A percentile compares a stretch with the other conserved stretches of the same genome.
phyloP scores from a whole-genome alignment of 2,113 vertebrate species.

The Vidua macroura region DNA sequence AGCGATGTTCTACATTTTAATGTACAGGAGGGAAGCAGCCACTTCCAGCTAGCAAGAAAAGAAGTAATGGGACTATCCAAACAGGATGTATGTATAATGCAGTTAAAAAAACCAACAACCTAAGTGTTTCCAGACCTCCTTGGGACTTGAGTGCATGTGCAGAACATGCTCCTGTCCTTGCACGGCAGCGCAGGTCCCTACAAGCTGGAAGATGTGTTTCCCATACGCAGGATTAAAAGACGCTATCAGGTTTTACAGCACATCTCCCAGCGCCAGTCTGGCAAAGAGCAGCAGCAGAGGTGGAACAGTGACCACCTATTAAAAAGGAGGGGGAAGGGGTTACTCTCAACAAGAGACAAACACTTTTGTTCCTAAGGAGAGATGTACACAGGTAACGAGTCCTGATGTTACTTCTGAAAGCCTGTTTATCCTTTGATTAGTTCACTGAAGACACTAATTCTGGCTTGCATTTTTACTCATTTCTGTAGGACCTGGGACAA shows the following conservation, averaged over 20 bases:
- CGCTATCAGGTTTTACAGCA: neutral
- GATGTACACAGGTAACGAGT: neutral
- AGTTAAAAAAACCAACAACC: neutral
- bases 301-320: neutral
- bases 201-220: neutral
- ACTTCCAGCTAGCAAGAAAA: neutral
- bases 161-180: neutral
- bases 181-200: neutral
- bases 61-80: neutral
- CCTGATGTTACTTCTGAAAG: neutral
- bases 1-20: neutral
- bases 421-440: neutral
- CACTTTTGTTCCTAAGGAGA: neutral
- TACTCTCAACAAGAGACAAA: neutral
- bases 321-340: neutral
- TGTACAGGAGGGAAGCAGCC: neutral
- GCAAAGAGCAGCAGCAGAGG: neutral
- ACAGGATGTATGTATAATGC: neutral
- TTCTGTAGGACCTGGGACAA: accelerated
- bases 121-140: neutral
- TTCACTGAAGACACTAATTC: neutral
- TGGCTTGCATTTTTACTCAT: neutral
- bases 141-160: neutral
- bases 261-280: neutral
- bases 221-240: neutral